Percentiles rank a stretch among this genome's conserved stretches.
These are phyloP conservation scores for Oryctes rhinoceros DNA, from an alignment of 1,140 invertebrate genomes.

Conservation along the genomic window DNA sequence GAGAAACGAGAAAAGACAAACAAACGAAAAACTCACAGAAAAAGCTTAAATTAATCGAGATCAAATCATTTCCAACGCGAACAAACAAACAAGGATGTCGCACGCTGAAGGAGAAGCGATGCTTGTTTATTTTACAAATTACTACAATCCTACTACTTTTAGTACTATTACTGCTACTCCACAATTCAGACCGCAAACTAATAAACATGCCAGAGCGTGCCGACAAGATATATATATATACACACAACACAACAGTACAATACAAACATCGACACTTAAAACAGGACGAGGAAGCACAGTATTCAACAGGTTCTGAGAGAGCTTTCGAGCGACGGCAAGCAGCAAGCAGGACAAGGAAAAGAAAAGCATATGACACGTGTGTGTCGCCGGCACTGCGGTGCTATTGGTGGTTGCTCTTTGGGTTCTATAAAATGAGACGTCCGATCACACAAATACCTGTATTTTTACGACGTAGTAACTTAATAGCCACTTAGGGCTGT, in stretches of 20 bases:
- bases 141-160: slow-evolving; percentile 28
- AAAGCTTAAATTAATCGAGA: not conserved
- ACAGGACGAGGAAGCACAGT: slow-evolving; percentile 23
- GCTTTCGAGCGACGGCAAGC: slow-evolving; percentile 11
- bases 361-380: not conserved
- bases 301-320: slow-evolving; percentile 31
- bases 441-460: slow-evolving; percentile 39
- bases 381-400: not conserved
- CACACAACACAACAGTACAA: slow-evolving; percentile 32
- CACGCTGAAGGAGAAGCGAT: not conserved
- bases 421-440: slow-evolving; percentile 19
- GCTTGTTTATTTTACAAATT: slow-evolving; percentile 28
- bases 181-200: slow-evolving; percentile 34
- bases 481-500: slow-evolving; percentile 40
- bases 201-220: slow-evolving; percentile 36
- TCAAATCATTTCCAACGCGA: not conserved
- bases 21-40: not conserved
- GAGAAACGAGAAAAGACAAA: not conserved
- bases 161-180: slow-evolving; percentile 21
- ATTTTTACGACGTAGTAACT: slow-evolving; percentile 40
- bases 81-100: not conserved
- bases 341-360: not conserved
- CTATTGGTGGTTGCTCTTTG: not conserved
- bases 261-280: slow-evolving; percentile 34
- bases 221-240: slow-evolving; percentile 21